Percentiles rank a stretch among this genome's conserved stretches.
These are phyloP conservation scores for Athalia cordata DNA, from an alignment of 2,888 invertebrate genomes.

Conservation along the genomic window DNA sequence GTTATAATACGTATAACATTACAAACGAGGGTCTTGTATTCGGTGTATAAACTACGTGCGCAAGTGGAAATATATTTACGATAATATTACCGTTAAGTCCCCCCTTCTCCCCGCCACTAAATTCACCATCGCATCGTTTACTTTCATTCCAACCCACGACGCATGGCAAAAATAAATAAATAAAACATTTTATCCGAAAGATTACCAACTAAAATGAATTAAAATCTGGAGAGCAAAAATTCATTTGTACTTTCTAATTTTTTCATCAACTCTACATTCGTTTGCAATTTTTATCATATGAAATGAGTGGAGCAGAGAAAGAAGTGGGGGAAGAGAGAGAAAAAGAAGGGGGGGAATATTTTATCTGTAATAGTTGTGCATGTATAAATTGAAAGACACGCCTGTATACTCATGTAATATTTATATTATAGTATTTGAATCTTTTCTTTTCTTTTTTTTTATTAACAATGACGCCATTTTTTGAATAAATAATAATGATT, in stretches of 20 bases:
- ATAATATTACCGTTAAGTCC: conserved; percentile 22
- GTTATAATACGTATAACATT: conserved; percentile 12
- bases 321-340: conserved; percentile 2
- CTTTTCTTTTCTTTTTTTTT: conserved; percentile 5
- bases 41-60: conserved; percentile 13
- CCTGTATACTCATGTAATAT: background rate
- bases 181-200: background rate
- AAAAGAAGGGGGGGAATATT: background rate
- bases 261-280: background rate
- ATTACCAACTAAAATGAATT: background rate
- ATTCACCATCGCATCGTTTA: background rate
- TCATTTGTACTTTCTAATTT: background rate
- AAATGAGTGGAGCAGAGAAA: background rate
- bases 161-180: background rate
- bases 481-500: conserved; percentile 21
- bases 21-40: conserved; percentile 26
- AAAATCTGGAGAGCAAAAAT: background rate
- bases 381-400: background rate
- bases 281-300: conserved; percentile 3
- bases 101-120: background rate
- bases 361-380: background rate
- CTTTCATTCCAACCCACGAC: background rate
- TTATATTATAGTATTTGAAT: background rate
- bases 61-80: conserved; percentile 23
- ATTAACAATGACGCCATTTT: conserved; percentile 22